Conservation (phyloP, 2,113 vertebrate genomes). For the Neolamprologus sp. region DNA sequence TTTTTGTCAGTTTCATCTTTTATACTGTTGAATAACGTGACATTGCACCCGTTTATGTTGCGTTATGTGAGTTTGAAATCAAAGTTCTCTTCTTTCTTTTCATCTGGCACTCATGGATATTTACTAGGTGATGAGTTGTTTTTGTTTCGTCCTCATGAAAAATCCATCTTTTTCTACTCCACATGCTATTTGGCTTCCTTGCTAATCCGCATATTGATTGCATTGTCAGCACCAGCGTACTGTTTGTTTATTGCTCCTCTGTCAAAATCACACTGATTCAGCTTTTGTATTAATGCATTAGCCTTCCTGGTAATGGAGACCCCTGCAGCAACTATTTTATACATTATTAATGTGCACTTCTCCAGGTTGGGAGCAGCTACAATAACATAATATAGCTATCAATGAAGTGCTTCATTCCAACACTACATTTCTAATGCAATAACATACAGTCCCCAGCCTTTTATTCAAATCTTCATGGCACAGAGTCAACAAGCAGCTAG, state of each 20-base stretch:
- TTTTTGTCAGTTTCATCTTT: background rate
- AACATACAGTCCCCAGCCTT: background rate
- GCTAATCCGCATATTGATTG: background rate
- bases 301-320: background rate
- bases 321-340: background rate
- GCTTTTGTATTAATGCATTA: background rate
- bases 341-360: background rate
- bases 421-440: background rate
- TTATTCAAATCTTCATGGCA: background rate
- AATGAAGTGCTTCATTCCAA: background rate
- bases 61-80: background rate
- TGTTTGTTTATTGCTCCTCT: background rate
- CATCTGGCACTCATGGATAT: background rate
- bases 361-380: background rate
- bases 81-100: background rate
- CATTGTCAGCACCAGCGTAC: background rate
- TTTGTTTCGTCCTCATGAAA: background rate
- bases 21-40: background rate
- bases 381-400: background rate
- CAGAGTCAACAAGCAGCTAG: background rate
- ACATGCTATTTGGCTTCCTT: background rate
- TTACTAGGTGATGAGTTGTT: background rate
- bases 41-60: background rate
- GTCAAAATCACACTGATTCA: background rate
- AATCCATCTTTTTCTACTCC: background rate